Percentiles rank a stretch among this genome's conserved stretches.
Conservation (phyloP, 2,113 vertebrate species). For the Hucho hucho region DNA sequence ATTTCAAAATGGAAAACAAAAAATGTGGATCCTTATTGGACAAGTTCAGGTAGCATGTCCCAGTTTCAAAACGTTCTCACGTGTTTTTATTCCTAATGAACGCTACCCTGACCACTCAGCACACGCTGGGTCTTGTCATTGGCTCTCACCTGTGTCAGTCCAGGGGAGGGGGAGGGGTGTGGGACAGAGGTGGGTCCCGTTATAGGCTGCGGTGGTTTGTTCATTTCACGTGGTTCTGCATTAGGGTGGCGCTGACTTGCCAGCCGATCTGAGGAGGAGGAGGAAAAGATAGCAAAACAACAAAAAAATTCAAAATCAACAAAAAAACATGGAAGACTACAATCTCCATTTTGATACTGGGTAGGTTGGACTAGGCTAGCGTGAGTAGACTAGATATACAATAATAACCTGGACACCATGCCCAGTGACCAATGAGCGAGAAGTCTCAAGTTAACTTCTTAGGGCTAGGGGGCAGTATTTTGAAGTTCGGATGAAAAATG, state of each 20-base stretch:
- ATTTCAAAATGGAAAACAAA: no score
- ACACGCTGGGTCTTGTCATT: neutral
- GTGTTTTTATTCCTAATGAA: no score
- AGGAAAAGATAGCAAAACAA: neutral
- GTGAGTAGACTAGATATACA: neutral
- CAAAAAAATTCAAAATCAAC: neutral
- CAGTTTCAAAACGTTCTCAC: no score
- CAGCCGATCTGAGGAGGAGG: conserved; percentile 57
- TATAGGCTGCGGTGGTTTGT: conserved; percentile 99
- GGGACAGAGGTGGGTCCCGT: conserved; percentile 91
- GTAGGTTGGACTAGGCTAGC: neutral
- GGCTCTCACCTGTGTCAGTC: conserved; percentile 89
- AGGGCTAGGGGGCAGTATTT: no score
- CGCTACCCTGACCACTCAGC: neutral
- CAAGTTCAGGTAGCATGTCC: no score
- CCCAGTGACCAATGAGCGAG: neutral
- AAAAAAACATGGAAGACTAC: neutral
- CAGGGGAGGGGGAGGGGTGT: conserved; percentile 92
- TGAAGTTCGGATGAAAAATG: no score
- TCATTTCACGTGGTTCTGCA: conserved; percentile 99
- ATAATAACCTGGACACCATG: neutral
- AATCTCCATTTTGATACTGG: neutral
- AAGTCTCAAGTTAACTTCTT: neutral
- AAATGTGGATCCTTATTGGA: no score
- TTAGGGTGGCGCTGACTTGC: conserved; percentile 83